These are phyloP conservation scores for Melipona quadrifasciata DNA, from an alignment of 1,140 invertebrate genomes.

Conservation along the genomic window DNA sequence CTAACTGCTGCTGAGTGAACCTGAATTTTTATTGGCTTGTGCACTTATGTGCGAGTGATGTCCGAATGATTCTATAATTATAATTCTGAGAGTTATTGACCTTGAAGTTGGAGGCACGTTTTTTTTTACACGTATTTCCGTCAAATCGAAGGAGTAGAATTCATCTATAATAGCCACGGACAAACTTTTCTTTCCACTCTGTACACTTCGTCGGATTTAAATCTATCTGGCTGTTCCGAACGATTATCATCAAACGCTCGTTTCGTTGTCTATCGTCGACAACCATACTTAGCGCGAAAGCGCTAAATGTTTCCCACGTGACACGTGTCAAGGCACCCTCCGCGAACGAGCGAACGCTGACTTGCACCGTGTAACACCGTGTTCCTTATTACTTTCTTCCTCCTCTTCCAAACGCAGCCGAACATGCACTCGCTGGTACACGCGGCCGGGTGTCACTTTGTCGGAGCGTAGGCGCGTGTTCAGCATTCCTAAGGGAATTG, in stretches of 20 bases:
- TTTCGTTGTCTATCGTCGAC: not conserved
- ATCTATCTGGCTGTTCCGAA: not conserved
- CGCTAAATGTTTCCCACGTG: not conserved
- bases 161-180: no score
- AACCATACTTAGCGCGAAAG: not conserved
- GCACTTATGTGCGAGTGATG: no score
- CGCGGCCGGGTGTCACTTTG: conserved; percentile 14
- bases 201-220: no score
- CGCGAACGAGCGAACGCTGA: not conserved
- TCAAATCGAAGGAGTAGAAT: no score
- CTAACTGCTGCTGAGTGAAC: no score
- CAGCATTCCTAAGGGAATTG: conserved; percentile 36
- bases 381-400: conserved; percentile 42
- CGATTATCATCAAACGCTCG: not conserved
- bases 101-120: no score
- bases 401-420: not conserved
- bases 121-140: no score
- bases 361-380: not conserved
- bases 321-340: not conserved
- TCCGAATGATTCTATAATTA: no score
- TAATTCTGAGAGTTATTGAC: no score
- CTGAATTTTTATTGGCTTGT: no score
- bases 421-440: not conserved
- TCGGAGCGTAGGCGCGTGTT: conserved; percentile 41
- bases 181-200: no score